Base-by-base conservation (phyloP, 2,113 vertebrate genomes). In the Benitochromis conjunctus region DNA sequence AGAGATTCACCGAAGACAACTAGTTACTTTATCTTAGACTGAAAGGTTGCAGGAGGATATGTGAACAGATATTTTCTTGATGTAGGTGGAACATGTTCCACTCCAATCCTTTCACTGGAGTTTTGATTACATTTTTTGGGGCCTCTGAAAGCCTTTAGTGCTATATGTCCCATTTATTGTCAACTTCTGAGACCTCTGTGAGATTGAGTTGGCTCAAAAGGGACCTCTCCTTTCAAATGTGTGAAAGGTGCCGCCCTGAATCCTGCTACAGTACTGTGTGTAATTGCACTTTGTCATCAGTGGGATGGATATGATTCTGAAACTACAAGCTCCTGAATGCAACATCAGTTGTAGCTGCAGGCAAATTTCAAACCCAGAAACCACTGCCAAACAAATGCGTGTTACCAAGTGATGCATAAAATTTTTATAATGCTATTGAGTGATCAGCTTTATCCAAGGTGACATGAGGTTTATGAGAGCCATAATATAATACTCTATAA, bases 181-280 rank as follows among this genome's bases (percentile, higher is more conserved):
- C 93, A 90, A 87, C 92, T 89, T 94, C 76, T 48, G 87, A 91
- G 92, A 92, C 93, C 92, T 94, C 69, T 9, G 89, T 85, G 88
- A 93, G 91, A 95, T 94, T 93, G 92, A 93, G 89, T 93, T 94
- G 91, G 88, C 92, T 92, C 84, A 90, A 83, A 93, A 94, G 87
- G 91, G 91, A 95, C 90, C 89, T 87, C 84, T 88, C 54, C 77
- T 93, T 92, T 91, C 83, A 93, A 92, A 92, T 91, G 64, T 92
- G 53, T 86, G 85, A 87, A 64, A 91, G 89, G 89, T 93, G 87
- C 86, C 91, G 88, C 87, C 86, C 89, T 87, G 88, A 90, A 89
- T 89, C 69, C 86, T 81, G 81, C 93, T 90, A 69, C 83, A 79
- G 80, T 34, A 80, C 90, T 74, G 90, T 89, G 91, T 91, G 88